Conservation (phyloP, 2,113 vertebrate species). For the Chlorodrepanis virens region DNA sequence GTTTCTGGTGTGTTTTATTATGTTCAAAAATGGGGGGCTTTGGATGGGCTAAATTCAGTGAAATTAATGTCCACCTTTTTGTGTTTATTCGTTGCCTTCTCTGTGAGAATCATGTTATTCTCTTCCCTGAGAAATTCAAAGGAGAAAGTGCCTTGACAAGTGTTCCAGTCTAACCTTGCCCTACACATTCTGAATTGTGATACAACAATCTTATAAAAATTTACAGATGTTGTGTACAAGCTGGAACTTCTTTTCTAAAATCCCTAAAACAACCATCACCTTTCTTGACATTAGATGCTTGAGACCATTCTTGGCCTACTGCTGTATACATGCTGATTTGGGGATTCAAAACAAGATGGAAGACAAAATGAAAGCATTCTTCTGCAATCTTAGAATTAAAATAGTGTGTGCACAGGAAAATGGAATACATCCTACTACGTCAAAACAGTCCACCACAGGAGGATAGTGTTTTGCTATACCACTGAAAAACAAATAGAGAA, state of each 20-base stretch:
- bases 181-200: not conserved
- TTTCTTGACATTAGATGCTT: not conserved
- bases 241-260: not conserved
- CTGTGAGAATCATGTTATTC: not conserved
- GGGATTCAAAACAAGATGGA: not conserved
- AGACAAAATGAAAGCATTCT: not conserved
- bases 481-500: not conserved
- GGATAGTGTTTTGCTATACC: not conserved
- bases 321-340: not conserved
- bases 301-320: not conserved
- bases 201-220: not conserved
- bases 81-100: not conserved
- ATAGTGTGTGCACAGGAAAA: not conserved
- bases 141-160: not conserved
- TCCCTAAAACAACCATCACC: not conserved
- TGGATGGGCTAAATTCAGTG: not conserved
- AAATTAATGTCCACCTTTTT: not conserved
- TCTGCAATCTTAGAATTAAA: not conserved
- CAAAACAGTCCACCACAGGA: not conserved
- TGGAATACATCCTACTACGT: not conserved
- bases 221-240: not conserved
- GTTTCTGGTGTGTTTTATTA: not conserved
- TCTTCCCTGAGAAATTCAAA: not conserved
- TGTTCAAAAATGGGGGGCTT: not conserved
- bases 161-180: not conserved